Conservation (phyloP, 2,797 vertebrate genomes). For the Rallus crepitans region DNA sequence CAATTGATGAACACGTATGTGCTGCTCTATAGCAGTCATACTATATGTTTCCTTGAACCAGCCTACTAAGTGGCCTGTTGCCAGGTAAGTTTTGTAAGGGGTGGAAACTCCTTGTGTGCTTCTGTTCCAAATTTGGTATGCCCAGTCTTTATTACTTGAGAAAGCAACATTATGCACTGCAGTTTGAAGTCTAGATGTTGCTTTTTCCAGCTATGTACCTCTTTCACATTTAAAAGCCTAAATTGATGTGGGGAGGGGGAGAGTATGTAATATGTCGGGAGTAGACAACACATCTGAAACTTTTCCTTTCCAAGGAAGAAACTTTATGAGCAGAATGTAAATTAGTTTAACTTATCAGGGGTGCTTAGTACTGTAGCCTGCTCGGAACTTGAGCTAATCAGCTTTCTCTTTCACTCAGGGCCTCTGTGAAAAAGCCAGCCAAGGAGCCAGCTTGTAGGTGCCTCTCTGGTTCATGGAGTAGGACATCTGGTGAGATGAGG, state of each 20-base stretch:
- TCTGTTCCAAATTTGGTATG: constrained; percentile 14
- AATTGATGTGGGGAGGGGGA: background rate
- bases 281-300: background rate
- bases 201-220: background rate
- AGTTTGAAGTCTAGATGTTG: background rate
- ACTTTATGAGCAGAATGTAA: constrained; percentile 29
- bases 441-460: constrained; percentile 32
- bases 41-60: background rate
- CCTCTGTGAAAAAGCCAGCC: constrained; percentile 16
- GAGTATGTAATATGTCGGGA: background rate
- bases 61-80: background rate
- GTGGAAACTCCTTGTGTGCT: background rate
- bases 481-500: constrained; percentile 24
- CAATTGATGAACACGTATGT: background rate
- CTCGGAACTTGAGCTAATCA: constrained; percentile 28
- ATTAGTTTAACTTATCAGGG: constrained; percentile 28
- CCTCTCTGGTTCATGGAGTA: constrained; percentile 5
- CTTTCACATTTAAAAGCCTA: background rate
- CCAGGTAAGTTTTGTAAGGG: background rate
- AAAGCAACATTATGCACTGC: background rate
- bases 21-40: background rate
- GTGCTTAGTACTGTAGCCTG: background rate
- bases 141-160: background rate
- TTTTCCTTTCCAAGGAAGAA: constrained; percentile 1
- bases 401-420: constrained; percentile 8